Base-by-base conservation (phyloP, 2,888 invertebrate species). In the Diploptera punctata region DNA sequence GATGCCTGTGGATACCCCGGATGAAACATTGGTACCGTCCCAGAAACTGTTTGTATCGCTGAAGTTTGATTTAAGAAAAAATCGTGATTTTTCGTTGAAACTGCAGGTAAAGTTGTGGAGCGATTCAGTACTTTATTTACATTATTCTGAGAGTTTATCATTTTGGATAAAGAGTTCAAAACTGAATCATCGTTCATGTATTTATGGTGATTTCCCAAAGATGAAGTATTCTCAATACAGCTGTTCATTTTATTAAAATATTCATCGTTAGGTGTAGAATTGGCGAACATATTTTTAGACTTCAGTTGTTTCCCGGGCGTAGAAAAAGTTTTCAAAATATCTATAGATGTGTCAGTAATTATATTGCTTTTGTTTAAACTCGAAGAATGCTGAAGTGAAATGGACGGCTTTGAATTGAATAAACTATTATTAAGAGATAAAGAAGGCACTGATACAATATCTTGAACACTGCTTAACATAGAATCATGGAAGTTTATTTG, bases 361-460 rank as follows among this genome's bases (percentile, higher is more conserved):
- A 57, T 7, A n/a, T 57, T 57, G 1, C 18, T 21, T 29, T 57
- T 57, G n/a, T n/a, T n/a, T n/a, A n/a, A n/a, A 29, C 26, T 26
- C 16, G 57, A 57, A 26, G 13, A 26, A 13, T 21, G 26, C n/a
- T 26, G 3, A 29, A n/a, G 7, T 29, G 57, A 57, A n/a, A 29
- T 29, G 57, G 57, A 31, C 57, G 57, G 57, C 26, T 29, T 57
- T 16, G 57, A 57, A 29, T 29, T 29, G n/a, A n/a, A 29, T n/a
- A 29, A 57, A 57, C 57, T 57, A 57, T 57, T 57, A n/a, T 57
- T 57, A 5, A 57, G n/a, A n/a, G 57, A n/a, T 26, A 57, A 29
- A n/a, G 29, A 57, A 57, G 57, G 57, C 57, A 57, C 31, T 57
- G 57, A 29, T 19, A 29, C 4, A n/a, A 29, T 5, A 24, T 57